These are phyloP conservation scores for Chaetogeoica ovagalla DNA, from an alignment of 2,888 invertebrate species.

Conservation along the genomic window DNA sequence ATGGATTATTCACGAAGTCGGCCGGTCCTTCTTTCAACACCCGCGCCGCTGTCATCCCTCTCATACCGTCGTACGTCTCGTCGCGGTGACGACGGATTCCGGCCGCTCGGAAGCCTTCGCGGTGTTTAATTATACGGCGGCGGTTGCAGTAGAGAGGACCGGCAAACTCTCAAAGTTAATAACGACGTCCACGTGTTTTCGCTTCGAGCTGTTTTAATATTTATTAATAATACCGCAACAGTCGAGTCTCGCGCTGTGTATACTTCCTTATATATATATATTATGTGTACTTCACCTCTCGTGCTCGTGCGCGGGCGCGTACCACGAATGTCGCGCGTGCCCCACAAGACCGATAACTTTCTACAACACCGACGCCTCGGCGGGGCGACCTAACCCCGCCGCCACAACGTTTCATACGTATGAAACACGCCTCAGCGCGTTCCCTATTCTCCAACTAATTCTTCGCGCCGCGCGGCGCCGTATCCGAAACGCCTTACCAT, in stretches of 20 bases:
- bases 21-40: background rate
- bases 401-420: background rate
- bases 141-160: too few species aligned
- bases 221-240: conserved; percentile 32
- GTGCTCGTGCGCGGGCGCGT: too few species aligned
- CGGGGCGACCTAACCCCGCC: background rate
- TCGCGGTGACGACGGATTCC: background rate
- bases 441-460: conserved; percentile 19
- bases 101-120: background rate
- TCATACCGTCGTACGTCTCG: background rate
- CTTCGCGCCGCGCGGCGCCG: conserved; percentile 21
- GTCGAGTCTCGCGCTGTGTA: background rate
- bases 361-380: conserved; percentile 7
- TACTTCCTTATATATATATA: background rate
- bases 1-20: conserved; percentile 21
- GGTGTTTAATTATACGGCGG: conserved; percentile 46
- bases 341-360: conserved; percentile 52
- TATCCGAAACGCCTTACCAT: background rate
- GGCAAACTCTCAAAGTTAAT: conserved; percentile 35
- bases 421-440: background rate
- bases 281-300: background rate
- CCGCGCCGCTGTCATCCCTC: background rate
- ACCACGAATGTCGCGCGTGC: conserved; percentile 24
- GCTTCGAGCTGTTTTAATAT: conserved; percentile 45
- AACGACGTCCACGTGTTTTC: conserved; percentile 34